Evolutionary conservation across 2,797 vertebrate species (phyloP), one percentile per base, ranked within the genome.

Genomic region (Schizopygopsis malacanthus): DNA sequence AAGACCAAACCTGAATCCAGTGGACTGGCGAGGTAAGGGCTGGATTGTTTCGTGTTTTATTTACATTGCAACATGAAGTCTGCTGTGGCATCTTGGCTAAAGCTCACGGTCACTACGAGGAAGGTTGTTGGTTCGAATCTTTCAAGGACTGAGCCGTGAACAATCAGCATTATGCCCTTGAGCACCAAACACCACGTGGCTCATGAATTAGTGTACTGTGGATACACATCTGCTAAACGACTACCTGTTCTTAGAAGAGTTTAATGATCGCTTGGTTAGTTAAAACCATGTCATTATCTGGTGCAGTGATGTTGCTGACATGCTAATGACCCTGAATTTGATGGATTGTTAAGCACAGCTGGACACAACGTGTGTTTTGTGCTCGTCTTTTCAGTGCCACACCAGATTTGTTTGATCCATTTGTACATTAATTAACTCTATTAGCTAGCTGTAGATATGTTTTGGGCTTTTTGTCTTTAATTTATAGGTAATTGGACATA

Each of bases 181-280:
- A 25, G 70, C 41, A 47, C 41, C 13, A 47, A 73, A 73, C 13
- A 47, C 13, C n/a, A 4, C 71, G 13, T 47, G 6, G 43, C 71
- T 47, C 43, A 13, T 28, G 43, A 73, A 50, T 73, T 11, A 50
- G 71, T 33, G n/a, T 50, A 73, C 45, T 50, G 45, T 25, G 3
- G 12, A 72, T 72, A 73, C 28, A 73, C 71, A 73, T 50, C 45
- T 73, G 13, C n/a, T 73, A 50, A 73, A 73, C 8, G 25, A 28
- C 45, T 50, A 18, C 45, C 45, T 73, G 18, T 50, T 50, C n/a
- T 73, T 28, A 73, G 45, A 73, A 73, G n/a, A 50, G 71, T 50
- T 73, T 50, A 28, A 73, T 73, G 43, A 50, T 73, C 28, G 43
- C 71, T 73, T 73, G 71, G 45, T 50, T 50, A 50, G 45, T 10